Evolutionary conservation across 2,888 invertebrate species (phyloP), one percentile per base, ranked within the genome.

Genomic region (Stenolophus ochropezus): DNA sequence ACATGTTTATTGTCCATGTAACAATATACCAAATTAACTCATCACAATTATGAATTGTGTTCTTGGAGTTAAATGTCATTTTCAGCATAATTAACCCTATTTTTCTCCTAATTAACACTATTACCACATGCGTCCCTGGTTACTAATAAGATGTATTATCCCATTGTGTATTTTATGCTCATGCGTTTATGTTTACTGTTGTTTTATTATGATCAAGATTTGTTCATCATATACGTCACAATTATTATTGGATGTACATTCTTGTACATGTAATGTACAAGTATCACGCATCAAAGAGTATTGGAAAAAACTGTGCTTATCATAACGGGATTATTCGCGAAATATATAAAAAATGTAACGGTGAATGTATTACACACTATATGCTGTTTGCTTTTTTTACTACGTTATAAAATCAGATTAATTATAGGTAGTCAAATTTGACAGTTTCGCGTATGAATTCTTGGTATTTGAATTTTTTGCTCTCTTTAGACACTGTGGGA

Each of bases 141-240:
- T 23, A 25, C 21, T 25, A 58, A 58, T 21, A 58, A 58, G 58
- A 58, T 58, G n/a, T 8, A 51, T 4, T 47, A 47, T 14, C 2
- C 2, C 18, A 53, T 53, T 49, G 49, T 49, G 18, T 14, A 61
- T 61, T 61, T 61, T 61, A 61, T 61, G 61, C 25, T n/a, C 8
- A 61, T 61, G 61, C 5, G 25, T 23, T 58, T 58, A 61, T 58
- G 23, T 58, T 25, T 23, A 58, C 11, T n/a, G 20, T 21, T 61
- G 25, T 61, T 27, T 61, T 61, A 14, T 61, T 61, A 14, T 61
- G 61, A 61, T 23, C 61, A 61, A 61, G 61, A 61, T 61, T 61
- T 61, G 61, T 61, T 61, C 25, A 23, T 27, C 25, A 14, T 61
- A 61, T 61, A 61, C 61, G 61, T 61, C 61, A 61, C 25, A 61